These are phyloP conservation scores for Athrips mouffetella DNA, from an alignment of 2,888 invertebrate genomes.

Conservation along the genomic window DNA sequence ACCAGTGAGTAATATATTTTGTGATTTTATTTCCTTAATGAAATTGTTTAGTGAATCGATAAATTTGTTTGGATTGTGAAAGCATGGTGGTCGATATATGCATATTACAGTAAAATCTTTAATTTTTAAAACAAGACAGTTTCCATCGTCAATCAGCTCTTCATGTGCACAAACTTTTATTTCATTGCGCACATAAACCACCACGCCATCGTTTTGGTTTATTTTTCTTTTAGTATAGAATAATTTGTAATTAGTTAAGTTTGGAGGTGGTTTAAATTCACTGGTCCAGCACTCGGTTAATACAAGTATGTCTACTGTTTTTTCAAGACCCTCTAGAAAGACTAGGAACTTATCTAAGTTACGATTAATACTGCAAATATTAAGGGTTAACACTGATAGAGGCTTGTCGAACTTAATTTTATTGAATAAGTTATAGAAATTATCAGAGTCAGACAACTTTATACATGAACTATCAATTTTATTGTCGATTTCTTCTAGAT, in stretches of 20 bases:
- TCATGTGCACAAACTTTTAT: not conserved
- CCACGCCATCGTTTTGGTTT: constrained; percentile 2
- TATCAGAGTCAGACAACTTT: too few relatives aligned
- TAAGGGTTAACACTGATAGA: not conserved
- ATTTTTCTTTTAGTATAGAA: not conserved
- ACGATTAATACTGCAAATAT: not conserved
- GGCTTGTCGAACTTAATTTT: not conserved
- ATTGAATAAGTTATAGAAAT: too few relatives aligned
- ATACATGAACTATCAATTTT: not conserved
- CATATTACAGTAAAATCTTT: not conserved
- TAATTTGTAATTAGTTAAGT: too few relatives aligned
- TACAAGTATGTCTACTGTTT: not conserved
- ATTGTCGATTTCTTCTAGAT: not conserved
- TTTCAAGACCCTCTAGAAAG: not conserved
- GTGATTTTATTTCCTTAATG: not conserved
- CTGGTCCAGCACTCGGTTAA: not conserved
- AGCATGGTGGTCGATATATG: constrained; percentile 1
- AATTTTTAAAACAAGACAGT: too few relatives aligned
- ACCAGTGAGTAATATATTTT: not conserved
- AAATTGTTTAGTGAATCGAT: not conserved
- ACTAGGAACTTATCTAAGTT: not conserved
- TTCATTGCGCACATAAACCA: too few relatives aligned
- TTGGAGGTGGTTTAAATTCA: not conserved
- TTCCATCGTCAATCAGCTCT: not conserved
- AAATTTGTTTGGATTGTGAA: not conserved